Evolutionary conservation across 2,113 vertebrate genomes (phyloP), one percentile per base, ranked within the genome.

Genomic region (Hemicordylus capensis): DNA sequence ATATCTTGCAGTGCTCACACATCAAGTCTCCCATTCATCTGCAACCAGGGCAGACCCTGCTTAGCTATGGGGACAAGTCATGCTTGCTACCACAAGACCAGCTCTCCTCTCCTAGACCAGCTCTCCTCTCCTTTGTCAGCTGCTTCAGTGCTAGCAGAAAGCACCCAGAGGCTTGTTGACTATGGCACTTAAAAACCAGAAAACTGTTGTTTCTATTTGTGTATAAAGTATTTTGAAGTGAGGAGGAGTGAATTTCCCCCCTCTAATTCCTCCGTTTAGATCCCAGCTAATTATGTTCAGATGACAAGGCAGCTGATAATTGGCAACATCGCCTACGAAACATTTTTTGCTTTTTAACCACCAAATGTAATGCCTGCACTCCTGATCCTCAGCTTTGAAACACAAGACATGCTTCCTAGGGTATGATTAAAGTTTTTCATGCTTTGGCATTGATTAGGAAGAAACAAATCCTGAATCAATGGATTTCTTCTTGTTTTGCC

Each of bases 161-260:
- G 76, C 87, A 64, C n/a, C 59, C 67, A 76, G 63, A 58, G 34
- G 31, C 46, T 37, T 91, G 74, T 92, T 90, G 89, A 89, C 87
- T 85, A 79, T 76, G 51, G 89, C 66, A 79, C 85, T 94, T 86
- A 81, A 73, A 78, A 83, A 91, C 89, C 90, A 91, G 90, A 90
- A 92, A 86, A 89, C 89, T 73, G 85, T 90, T 90, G 72, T 70
- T 0, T 0, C 85, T 90, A 91, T 92, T 10, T 93, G 90, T 90
- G 85, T n/a, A n/a, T n/a, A n/a, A n/a, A 89, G 82, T 87, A 76
- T 93, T 87, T 91, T 93, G 82, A 91, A 93, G 91, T 94, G 39
- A 85, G 76, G 91, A 93, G 90, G 89, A 88, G 79, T 83, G n/a
- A 31, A 34, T 17, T 22, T 76, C n/a, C n/a, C n/a, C n/a, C n/a